Conservation (phyloP, 2,888 invertebrate genomes). For the Ochropleura leucogaster region DNA sequence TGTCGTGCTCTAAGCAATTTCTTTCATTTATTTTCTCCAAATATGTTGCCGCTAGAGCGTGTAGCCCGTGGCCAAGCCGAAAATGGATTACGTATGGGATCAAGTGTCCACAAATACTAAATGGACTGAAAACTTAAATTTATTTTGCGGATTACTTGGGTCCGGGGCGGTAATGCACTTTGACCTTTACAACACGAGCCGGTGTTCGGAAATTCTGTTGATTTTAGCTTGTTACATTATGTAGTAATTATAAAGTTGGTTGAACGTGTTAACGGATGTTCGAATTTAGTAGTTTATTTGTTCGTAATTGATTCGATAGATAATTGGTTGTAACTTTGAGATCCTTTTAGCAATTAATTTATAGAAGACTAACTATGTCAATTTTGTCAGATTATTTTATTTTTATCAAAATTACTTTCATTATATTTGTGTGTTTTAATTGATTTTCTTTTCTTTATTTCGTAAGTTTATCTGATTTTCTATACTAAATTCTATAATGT, state of each 20-base stretch:
- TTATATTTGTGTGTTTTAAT: neutral
- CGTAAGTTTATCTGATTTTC: neutral
- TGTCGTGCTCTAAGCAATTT: neutral
- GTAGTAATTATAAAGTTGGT: slow-evolving; percentile 9
- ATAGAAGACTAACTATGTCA: neutral
- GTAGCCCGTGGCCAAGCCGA: neutral
- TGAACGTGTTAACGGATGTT: neutral
- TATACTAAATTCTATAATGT: no score
- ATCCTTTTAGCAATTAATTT: neutral
- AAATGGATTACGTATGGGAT: slow-evolving; percentile 40
- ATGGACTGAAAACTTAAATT: slow-evolving; percentile 64
- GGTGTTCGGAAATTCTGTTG: slow-evolving; percentile 4
- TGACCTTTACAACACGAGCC: slow-evolving; percentile 34
- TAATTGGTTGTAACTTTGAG: neutral
- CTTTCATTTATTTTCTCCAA: neutral
- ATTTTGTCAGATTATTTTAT: neutral
- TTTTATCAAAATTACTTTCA: neutral
- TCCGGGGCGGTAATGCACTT: slow-evolving; percentile 8
- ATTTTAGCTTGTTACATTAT: slow-evolving; percentile 1
- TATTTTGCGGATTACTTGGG: slow-evolving; percentile 57
- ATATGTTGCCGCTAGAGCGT: no score
- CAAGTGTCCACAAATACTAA: slow-evolving; percentile 46
- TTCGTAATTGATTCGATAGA: neutral
- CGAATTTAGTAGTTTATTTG: neutral
- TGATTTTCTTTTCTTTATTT: neutral